Conservation (phyloP, 2,888 invertebrate species). For the Hirtodrosophila cameraria region DNA sequence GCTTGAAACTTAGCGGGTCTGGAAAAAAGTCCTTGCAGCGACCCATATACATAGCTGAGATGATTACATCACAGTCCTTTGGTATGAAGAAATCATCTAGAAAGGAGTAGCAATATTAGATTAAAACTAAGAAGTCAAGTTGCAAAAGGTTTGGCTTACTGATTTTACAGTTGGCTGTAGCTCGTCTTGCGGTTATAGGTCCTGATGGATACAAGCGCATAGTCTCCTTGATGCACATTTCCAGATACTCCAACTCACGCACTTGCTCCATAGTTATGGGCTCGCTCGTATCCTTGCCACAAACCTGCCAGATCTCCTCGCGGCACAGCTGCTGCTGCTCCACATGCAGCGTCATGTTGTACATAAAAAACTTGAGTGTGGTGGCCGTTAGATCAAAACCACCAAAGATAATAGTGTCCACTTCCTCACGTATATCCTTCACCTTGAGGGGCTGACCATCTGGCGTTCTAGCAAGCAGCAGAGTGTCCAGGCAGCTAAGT, state of each 20-base stretch:
- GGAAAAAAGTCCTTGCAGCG: slow-evolving; percentile 69
- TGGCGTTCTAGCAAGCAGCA: slow-evolving; percentile 45
- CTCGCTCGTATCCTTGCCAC: slow-evolving; percentile 48
- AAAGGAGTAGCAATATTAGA: not conserved
- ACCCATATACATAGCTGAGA: slow-evolving; percentile 65
- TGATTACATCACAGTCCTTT: slow-evolving; percentile 59
- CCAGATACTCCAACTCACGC: slow-evolving; percentile 58
- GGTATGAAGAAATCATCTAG: slow-evolving; percentile 64
- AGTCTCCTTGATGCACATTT: slow-evolving; percentile 76
- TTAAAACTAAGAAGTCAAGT: no score
- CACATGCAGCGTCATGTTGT: slow-evolving; percentile 66
- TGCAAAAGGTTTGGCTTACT: slow-evolving; percentile 32
- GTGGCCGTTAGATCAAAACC: slow-evolving; percentile 72
- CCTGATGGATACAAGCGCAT: slow-evolving; percentile 69
- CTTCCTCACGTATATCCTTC: slow-evolving; percentile 66
- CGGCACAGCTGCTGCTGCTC: slow-evolving; percentile 63
- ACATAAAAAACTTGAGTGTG: slow-evolving; percentile 62
- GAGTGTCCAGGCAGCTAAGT: slow-evolving; percentile 42
- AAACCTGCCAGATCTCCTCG: slow-evolving; percentile 62
- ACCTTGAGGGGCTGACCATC: slow-evolving; percentile 41
- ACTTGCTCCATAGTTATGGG: slow-evolving; percentile 55
- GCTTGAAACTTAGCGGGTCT: slow-evolving; percentile 49
- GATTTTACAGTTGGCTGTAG: slow-evolving; percentile 57
- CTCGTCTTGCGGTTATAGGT: slow-evolving; percentile 54
- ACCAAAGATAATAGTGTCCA: slow-evolving; percentile 67